Base-by-base conservation (phyloP, 1,140 invertebrate genomes). In the Eupeodes corollae region DNA sequence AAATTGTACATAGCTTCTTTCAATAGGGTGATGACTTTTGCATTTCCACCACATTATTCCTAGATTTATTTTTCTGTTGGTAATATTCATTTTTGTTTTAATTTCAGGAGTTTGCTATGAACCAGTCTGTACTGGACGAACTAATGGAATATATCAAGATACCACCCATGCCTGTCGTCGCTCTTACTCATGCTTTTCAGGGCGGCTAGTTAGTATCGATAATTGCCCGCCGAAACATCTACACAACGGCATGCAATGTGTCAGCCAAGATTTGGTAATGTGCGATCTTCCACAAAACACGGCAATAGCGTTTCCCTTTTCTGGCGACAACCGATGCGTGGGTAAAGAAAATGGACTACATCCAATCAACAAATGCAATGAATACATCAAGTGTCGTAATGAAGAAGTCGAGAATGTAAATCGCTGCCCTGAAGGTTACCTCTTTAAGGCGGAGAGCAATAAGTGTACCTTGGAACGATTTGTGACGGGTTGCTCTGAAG, bases 121-220 rank as follows among this genome's bases (percentile, higher is more conserved):
- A 49, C 63, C 62, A 38, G 54, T 62, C 10, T 71, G 69, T 48
- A 59, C 61, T 13, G 68, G 66, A 16, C 52, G 59, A 14, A 52
- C 58, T 3, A 60, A 71, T 52, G 68, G 68, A 0, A 42, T 52
- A 12, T 64, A 69, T 40, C 54, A 58, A 11, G 66, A 68, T 49
- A 58, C 54, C 38, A 61, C 56, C 12, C 59, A 63, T 34, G 51
- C 52, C 10, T 71, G 69, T 51, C 48, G 53, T 18, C 52, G 66
- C 11, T 60, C 56, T 14, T 63, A 61, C 39, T 42, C 54, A 9
- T 71, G 69, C 46, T 52, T 56, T 26, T 60, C 59, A 21, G 67
- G 64, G 10, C 42, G 48, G 8, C 34, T 65, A 13, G 47, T 56
- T 39, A 58, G 56, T 18, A 56, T 58, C 12, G 49, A 53, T 18